phyloP scores from a whole-genome alignment of 2,113 vertebrate genomes.

The human region GRCh38 chr5:155620501-155621000 shows the following conservation, averaged over 20 bases:
- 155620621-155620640: accelerated
- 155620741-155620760: background rate
- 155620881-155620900: background rate
- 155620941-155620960: background rate
- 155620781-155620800: background rate
- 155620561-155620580: background rate
- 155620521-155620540: background rate
- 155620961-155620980: background rate
- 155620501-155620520: background rate
- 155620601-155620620: background rate
- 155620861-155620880: accelerated
- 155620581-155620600: background rate
- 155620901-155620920: background rate
- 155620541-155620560: background rate
- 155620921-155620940: background rate
- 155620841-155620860: background rate
- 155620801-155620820: accelerated
- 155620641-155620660: background rate
- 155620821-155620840: background rate
- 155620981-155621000: background rate
- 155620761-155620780: background rate
- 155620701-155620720: background rate
- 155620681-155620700: background rate
- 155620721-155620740: background rate
- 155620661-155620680: background rate